Conservation (phyloP, 1,140 invertebrate genomes). For the Zelostemma sp. region DNA sequence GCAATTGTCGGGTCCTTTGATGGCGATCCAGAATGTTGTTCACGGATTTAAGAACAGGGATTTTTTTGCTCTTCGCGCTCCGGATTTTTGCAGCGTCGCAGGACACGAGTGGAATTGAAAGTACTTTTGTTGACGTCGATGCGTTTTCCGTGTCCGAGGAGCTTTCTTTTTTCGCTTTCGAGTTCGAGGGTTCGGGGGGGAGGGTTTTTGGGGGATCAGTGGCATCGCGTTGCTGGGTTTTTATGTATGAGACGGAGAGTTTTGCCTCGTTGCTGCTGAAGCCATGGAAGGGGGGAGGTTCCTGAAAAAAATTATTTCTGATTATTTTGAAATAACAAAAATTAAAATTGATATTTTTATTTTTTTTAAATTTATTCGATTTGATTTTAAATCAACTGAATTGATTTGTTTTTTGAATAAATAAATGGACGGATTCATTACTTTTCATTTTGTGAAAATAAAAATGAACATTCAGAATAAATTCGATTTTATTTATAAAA, state of each 20-base stretch:
- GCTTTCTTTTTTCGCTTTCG: conserved; percentile 40
- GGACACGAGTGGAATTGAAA: conserved; percentile 4
- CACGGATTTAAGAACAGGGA: conserved; percentile 60
- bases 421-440: too few species aligned
- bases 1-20: conserved; percentile 71
- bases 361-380: too few species aligned
- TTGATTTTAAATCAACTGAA: too few species aligned
- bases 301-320: conserved; percentile 48
- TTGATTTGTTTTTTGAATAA: too few species aligned
- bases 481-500: too few species aligned
- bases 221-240: conserved; percentile 53
- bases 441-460: too few species aligned
- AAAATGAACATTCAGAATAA: too few species aligned
- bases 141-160: conserved; percentile 28
- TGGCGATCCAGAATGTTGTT: conserved; percentile 68
- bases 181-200: conserved; percentile 19
- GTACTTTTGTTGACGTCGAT: conserved; percentile 6
- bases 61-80: conserved; percentile 48
- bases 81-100: conserved; percentile 39
- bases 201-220: conserved; percentile 17
- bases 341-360: too few species aligned
- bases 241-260: conserved; percentile 54
- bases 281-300: conserved; percentile 66
- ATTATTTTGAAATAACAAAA: too few species aligned
- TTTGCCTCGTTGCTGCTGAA: conserved; percentile 66